Conservation (phyloP, 2,113 vertebrate species). For the Carassius gibelio region DNA sequence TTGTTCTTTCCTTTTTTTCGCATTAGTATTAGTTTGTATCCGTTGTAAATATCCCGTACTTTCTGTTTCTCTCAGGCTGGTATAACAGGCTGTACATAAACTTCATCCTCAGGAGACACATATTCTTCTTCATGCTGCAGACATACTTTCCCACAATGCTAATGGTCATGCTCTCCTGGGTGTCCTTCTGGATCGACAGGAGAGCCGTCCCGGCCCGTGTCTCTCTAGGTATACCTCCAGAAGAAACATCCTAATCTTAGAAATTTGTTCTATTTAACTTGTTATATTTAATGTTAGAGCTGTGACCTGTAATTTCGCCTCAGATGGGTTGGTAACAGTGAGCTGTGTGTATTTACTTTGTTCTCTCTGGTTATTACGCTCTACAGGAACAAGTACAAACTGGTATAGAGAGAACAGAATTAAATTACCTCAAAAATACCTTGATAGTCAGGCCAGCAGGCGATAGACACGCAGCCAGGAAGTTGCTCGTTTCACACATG, state of each 20-base stretch:
- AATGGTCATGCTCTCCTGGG: slow-evolving; percentile 94
- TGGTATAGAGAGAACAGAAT: neutral
- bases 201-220: slow-evolving; percentile 89
- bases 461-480: neutral
- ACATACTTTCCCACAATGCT: slow-evolving; percentile 92
- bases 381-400: slow-evolving; percentile 19
- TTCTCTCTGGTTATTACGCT: neutral
- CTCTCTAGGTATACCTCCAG: slow-evolving; percentile 78
- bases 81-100: slow-evolving; percentile 94
- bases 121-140: slow-evolving; percentile 95
- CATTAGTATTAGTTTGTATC: neutral
- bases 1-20: neutral
- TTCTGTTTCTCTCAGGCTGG: slow-evolving; percentile 76
- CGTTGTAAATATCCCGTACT: neutral
- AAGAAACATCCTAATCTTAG: neutral
- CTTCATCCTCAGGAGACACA: slow-evolving; percentile 88
- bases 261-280: neutral
- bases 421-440: slow-evolving; percentile 2
- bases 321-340: neutral
- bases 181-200: slow-evolving; percentile 92
- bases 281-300: neutral
- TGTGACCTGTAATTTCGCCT: neutral
- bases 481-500: neutral
- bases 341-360: neutral
- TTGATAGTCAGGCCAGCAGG: neutral